A percentile compares a stretch with the other conserved stretches of the same genome.
These are phyloP conservation scores for Drosophila dunni DNA, from an alignment of 1,140 invertebrate species.

Conservation along the genomic window DNA sequence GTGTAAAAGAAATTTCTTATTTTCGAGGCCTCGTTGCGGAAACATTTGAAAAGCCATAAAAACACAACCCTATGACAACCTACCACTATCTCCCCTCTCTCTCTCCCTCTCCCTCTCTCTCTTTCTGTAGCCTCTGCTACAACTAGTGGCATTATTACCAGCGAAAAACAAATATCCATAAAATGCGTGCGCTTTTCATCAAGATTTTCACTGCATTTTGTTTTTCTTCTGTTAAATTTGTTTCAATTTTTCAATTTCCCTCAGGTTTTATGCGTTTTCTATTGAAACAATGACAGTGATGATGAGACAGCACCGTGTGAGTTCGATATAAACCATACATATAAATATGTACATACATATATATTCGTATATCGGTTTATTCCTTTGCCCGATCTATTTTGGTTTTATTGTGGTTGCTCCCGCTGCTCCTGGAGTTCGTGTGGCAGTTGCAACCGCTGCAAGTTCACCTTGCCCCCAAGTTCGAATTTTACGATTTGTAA, in stretches of 20 bases:
- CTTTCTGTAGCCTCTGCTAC: not conserved
- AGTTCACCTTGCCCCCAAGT: slow-evolving; percentile 43
- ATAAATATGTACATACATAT: not conserved
- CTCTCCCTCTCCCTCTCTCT: not conserved
- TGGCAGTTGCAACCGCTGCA: slow-evolving; percentile 40
- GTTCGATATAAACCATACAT: slow-evolving; percentile 26
- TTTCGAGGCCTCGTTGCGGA: slow-evolving; percentile 57
- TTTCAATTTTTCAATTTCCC: slow-evolving; percentile 76
- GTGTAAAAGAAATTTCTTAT: slow-evolving; percentile 36
- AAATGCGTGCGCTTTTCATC: slow-evolving; percentile 58
- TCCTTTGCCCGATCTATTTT: slow-evolving; percentile 25
- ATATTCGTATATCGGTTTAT: slow-evolving; percentile 1
- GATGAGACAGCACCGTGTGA: slow-evolving; percentile 48
- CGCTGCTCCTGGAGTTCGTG: slow-evolving; percentile 26
- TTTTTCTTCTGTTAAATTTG: slow-evolving; percentile 67
- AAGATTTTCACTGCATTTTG: slow-evolving; percentile 59
- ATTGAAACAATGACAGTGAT: slow-evolving; percentile 72
- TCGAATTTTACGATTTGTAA: slow-evolving; percentile 74
- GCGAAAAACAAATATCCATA: slow-evolving; percentile 62
- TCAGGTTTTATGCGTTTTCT: slow-evolving; percentile 77
- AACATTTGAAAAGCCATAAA: slow-evolving; percentile 82
- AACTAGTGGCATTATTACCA: slow-evolving; percentile 61
- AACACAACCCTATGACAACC: slow-evolving; percentile 68
- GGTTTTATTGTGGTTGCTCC: slow-evolving; percentile 68
- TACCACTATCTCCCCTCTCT: slow-evolving; percentile 16